Evolutionary conservation across 2,113 vertebrate genomes (phyloP), one percentile per base, ranked within the genome.

Genomic region (Rhinolophus ferrumequinum): DNA sequence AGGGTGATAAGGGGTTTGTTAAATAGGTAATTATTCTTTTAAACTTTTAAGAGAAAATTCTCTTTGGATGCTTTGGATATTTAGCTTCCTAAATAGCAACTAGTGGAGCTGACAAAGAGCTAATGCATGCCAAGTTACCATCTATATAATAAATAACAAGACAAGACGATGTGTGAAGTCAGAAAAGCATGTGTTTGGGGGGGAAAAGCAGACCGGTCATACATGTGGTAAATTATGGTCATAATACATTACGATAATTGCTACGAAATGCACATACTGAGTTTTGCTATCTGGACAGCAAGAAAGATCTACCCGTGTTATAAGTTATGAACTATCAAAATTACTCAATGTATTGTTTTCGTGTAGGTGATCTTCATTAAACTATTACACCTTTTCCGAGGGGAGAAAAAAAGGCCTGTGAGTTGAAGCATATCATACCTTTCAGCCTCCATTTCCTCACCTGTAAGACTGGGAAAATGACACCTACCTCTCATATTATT

Each of bases 271-370:
- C 16, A 67, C 47, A 79, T 24, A 83, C 33, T 70, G 60, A 86
- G 47, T 67, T 90, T 88, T 81, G 54, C 38, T 60, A 19, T 87
- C 30, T 76, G 82, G 47, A 88, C 6, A 80, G 54, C 52, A 73
- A 80, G 88, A 92, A 92, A 90, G 19, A 58, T 16, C 54, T 44
- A 52, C 66, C 24, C 30, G 73, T 93, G 50, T 38, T 72, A 19
- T 62, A 94, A 75, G 8, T 35, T 90, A 82, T 88, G 75, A 54
- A 64, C 66, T 66, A 76, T 77, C 9, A 30, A 38, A 97, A 86
- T 85, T 81, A 77, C 13, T 52, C 47, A 93, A 47, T 35, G 5
- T 41, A 22, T 70, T 67, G 28, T 72, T 96, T 77, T 90, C 24
- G 67, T 22, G 30, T 13, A 79, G n/a, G 28, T 52, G 35, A 93